Evolutionary conservation across 2,888 invertebrate genomes (phyloP).

Genomic region (Lepetodrilus schrolli): DNA sequence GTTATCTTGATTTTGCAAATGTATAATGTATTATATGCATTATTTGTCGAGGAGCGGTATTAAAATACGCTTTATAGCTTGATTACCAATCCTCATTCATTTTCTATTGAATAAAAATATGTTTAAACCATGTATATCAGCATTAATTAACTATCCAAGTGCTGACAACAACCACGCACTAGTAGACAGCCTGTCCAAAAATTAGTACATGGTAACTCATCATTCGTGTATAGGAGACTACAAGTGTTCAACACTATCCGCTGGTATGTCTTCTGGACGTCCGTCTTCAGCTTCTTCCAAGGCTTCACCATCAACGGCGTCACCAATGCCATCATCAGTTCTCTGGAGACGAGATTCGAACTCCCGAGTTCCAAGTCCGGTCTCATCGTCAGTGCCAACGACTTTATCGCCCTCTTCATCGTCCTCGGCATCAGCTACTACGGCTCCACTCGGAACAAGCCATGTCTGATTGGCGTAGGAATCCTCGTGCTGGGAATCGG

Average conservation of each 20-base stretch:
- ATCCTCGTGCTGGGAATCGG: slow-evolving; percentile 49
- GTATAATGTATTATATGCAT: too few species aligned
- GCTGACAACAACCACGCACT: too few species aligned
- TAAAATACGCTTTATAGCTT: too few species aligned
- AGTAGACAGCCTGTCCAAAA: too few species aligned
- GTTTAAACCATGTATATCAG: too few species aligned
- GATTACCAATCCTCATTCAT: too few species aligned
- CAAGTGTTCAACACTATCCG: slow-evolving; percentile 50
- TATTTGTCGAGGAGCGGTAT: too few species aligned
- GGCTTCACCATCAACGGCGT: slow-evolving; percentile 53
- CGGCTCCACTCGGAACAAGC: slow-evolving; percentile 51
- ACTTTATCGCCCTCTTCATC: slow-evolving; percentile 51
- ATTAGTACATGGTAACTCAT: not conserved
- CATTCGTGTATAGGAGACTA: slow-evolving; percentile 35
- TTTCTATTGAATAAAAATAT: too few species aligned
- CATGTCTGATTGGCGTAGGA: slow-evolving; percentile 48
- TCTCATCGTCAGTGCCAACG: slow-evolving; percentile 53
- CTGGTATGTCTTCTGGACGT: slow-evolving; percentile 53
- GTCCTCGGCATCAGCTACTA: slow-evolving; percentile 51
- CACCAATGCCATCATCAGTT: slow-evolving; percentile 50
- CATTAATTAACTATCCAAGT: too few species aligned
- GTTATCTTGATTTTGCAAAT: too few species aligned
- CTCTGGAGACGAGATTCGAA: slow-evolving; percentile 50
- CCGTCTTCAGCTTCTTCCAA: slow-evolving; percentile 49
- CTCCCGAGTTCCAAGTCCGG: slow-evolving; percentile 51